Evolutionary conservation across 2,113 vertebrate species (phyloP).

Genomic region (Periophthalmodon schlosseri): DNA sequence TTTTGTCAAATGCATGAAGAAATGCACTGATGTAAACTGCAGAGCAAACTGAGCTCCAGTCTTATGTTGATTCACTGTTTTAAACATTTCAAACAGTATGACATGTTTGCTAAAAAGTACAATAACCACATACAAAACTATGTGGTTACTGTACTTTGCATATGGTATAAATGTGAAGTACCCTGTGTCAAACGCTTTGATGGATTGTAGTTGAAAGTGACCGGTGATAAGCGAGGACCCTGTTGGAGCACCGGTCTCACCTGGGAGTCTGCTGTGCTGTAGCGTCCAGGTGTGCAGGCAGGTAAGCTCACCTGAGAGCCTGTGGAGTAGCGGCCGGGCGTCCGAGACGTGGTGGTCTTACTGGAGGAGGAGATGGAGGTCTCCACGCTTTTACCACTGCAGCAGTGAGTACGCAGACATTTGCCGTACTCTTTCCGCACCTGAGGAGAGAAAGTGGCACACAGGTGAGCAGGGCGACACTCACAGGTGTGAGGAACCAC

Average conservation of each 20-base stretch:
- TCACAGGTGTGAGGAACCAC: not conserved
- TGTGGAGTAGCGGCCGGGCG: conserved; percentile 94
- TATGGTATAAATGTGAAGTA: not conserved
- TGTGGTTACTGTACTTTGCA: not conserved
- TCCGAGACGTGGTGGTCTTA: conserved; percentile 93
- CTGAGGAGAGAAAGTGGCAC: conserved; percentile 60
- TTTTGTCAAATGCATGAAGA: not conserved
- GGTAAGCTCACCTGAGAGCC: conserved; percentile 95
- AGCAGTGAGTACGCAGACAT: conserved; percentile 95
- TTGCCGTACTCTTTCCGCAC: conserved; percentile 99
- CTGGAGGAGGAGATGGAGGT: conserved; percentile 95
- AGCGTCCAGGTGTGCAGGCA: conserved; percentile 76
- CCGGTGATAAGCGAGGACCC: conserved; percentile 44
- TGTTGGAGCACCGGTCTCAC: conserved; percentile 63
- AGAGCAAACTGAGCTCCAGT: not conserved
- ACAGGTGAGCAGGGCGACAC: not conserved
- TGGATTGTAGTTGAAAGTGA: conserved; percentile 43
- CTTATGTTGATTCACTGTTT: too few relatives aligned
- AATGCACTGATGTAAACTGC: not conserved
- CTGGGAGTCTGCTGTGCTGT: conserved; percentile 77
- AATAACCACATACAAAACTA: not conserved
- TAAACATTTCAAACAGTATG: too few relatives aligned
- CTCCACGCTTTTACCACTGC: conserved; percentile 96
- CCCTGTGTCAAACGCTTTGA: not conserved
- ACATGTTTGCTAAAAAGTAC: too few relatives aligned